A percentile compares a stretch with the other conserved stretches of the same genome.
phyloP scores from a whole-genome alignment of 2,888 invertebrate genomes.

The Maniola hyperantus region DNA sequence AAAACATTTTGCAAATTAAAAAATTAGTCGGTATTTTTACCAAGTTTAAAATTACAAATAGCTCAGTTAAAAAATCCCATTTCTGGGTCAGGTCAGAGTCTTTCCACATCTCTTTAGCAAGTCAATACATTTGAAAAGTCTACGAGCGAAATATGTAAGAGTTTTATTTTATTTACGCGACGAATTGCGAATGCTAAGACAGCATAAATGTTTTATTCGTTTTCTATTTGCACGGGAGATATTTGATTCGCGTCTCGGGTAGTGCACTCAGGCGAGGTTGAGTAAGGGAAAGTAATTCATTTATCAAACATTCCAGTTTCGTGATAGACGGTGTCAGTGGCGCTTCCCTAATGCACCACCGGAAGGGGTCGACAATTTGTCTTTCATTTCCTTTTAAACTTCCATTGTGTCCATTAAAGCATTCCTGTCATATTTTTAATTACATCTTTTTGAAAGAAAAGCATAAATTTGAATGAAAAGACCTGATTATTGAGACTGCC shows the following conservation, averaged over 20 bases:
- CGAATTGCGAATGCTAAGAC: slow-evolving; percentile 28
- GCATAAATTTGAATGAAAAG: too few relatives aligned
- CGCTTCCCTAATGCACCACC: slow-evolving; percentile 43
- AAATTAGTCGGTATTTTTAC: neutral
- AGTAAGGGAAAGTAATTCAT: slow-evolving; percentile 54
- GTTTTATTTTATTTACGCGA: slow-evolving; percentile 25
- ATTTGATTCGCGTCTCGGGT: slow-evolving; percentile 48
- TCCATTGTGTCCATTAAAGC: slow-evolving; percentile 1
- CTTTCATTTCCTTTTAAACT: slow-evolving; percentile 10
- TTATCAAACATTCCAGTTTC: slow-evolving; percentile 52
- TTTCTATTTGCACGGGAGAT: slow-evolving; percentile 50
- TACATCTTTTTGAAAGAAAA: too few relatives aligned
- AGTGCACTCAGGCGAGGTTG: slow-evolving; percentile 38
- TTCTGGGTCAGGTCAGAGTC: neutral
- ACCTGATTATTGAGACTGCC: too few relatives aligned
- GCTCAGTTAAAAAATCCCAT: neutral
- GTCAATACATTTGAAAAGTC: slow-evolving; percentile 30
- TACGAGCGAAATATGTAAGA: neutral
- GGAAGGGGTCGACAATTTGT: slow-evolving; percentile 19
- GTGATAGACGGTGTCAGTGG: slow-evolving; percentile 54
- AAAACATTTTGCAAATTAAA: too few relatives aligned
- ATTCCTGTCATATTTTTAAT: slow-evolving; percentile 11
- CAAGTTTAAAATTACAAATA: neutral
- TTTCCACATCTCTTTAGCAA: neutral
- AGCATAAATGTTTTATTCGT: slow-evolving; percentile 38